Conservation (phyloP, 2,888 invertebrate species). For the Lasius fuliginosus region DNA sequence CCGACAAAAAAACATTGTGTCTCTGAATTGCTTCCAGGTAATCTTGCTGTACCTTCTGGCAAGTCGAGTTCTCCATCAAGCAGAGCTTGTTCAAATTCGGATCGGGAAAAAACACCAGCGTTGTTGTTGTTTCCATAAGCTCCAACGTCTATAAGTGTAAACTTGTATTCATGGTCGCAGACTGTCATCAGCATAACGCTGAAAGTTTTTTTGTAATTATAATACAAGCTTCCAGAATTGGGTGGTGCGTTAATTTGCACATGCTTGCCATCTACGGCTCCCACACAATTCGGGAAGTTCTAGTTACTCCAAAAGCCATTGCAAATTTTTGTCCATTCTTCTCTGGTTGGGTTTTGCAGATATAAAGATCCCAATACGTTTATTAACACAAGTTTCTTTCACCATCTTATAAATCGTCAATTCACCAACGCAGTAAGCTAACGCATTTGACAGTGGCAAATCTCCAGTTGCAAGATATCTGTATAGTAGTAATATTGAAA, state of each 20-base stretch:
- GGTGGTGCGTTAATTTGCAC: neutral
- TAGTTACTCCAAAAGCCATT: neutral
- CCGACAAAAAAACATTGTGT: no score
- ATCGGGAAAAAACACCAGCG: neutral
- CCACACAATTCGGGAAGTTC: neutral
- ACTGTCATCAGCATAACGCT: neutral
- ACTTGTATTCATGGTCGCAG: neutral
- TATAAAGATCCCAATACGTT: no score
- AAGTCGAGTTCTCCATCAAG: no score
- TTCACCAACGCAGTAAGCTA: no score
- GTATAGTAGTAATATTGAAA: neutral
- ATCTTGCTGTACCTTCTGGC: no score
- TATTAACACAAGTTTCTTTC: no score
- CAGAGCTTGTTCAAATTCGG: neutral
- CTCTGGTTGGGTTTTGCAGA: neutral
- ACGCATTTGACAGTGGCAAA: no score
- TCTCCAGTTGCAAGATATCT: neutral
- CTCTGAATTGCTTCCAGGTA: no score
- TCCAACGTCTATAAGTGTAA: neutral
- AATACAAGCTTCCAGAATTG: neutral
- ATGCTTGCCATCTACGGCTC: neutral
- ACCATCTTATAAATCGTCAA: no score
- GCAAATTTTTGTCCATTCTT: neutral
- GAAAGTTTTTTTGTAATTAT: slow-evolving; percentile 9
- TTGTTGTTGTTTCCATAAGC: neutral